Evolutionary conservation across 92 coral and sea anemone genomes (phyloP).

Genomic region (Micromussa lordhowensis): DNA sequence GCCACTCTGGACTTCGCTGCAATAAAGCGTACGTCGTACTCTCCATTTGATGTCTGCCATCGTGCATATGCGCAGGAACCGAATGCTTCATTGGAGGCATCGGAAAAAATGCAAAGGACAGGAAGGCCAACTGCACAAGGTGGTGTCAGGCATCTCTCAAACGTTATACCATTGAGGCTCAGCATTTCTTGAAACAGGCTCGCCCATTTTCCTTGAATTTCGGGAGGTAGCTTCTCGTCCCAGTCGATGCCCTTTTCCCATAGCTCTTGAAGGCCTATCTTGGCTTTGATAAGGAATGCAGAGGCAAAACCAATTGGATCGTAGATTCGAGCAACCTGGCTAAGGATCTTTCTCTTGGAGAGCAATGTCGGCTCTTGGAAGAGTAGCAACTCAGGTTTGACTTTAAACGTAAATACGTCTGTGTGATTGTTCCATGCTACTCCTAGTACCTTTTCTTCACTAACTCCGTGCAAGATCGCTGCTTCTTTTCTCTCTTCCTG

Average conservation of each 20-base stretch:
- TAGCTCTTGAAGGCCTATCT: too few relatives aligned
- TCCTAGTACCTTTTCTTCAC: slow-evolving; percentile 37
- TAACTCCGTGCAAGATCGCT: slow-evolving; percentile 3
- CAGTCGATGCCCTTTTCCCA: slow-evolving; percentile 56
- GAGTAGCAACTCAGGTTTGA: slow-evolving; percentile 4
- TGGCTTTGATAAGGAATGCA: too few relatives aligned
- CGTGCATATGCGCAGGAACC: slow-evolving; percentile 56
- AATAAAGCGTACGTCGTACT: slow-evolving; percentile 4
- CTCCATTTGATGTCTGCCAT: slow-evolving; percentile 13
- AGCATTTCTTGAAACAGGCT: slow-evolving; percentile 35
- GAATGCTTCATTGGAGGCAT: slow-evolving; percentile 52
- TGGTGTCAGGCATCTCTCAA: too few relatives aligned
- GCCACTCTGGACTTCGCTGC: slow-evolving; percentile 48
- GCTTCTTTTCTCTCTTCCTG: slow-evolving; percentile 19
- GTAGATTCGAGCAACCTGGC: too few relatives aligned
- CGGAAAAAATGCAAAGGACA: slow-evolving; percentile 42
- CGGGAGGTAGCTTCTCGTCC: slow-evolving; percentile 49
- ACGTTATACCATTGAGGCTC: slow-evolving; percentile 25
- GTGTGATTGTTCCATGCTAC: slow-evolving; percentile 22
- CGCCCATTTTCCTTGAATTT: slow-evolving; percentile 19
- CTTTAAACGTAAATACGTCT: slow-evolving; percentile 11
- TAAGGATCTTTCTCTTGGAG: too few relatives aligned
- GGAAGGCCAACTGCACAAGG: slow-evolving; percentile 26
- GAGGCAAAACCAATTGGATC: too few relatives aligned
- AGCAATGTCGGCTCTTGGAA: slow-evolving; percentile 11